These are phyloP conservation scores for Atethmia centrago DNA, from an alignment of 2,888 invertebrate genomes.

Conservation along the genomic window DNA sequence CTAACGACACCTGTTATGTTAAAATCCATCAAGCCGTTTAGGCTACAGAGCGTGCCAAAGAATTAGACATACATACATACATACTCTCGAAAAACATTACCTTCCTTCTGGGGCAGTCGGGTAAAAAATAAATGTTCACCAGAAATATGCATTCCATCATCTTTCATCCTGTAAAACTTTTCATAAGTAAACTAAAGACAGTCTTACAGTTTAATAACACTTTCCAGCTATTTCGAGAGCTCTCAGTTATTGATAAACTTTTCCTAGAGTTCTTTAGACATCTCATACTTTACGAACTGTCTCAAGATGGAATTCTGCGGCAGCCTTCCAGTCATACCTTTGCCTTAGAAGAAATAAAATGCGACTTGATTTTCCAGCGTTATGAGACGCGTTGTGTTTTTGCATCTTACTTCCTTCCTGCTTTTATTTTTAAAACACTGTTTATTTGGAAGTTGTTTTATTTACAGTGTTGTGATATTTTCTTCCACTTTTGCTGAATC, in stretches of 20 bases:
- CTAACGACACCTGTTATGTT: too few species aligned
- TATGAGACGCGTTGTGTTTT: neutral
- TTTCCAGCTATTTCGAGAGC: neutral
- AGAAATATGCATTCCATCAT: conserved; percentile 8
- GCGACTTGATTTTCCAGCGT: neutral
- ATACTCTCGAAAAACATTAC: too few species aligned
- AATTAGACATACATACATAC: too few species aligned
- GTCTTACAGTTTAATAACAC: neutral
- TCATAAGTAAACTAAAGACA: neutral
- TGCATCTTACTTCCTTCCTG: neutral
- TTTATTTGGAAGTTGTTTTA: neutral
- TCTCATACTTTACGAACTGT: neutral
- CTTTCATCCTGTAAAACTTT: neutral
- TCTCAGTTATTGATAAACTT: conserved; percentile 4
- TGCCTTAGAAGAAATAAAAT: neutral
- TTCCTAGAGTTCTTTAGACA: neutral
- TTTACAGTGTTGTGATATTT: neutral
- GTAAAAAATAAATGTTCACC: neutral
- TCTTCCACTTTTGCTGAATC: neutral
- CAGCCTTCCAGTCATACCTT: neutral
- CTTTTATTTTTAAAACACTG: neutral
- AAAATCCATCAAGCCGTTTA: too few species aligned
- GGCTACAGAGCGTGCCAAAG: too few species aligned
- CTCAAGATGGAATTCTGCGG: neutral
- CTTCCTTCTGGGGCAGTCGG: too few species aligned